Conservation (phyloP, 2,888 invertebrate species). For the Hedychridium roseum region DNA sequence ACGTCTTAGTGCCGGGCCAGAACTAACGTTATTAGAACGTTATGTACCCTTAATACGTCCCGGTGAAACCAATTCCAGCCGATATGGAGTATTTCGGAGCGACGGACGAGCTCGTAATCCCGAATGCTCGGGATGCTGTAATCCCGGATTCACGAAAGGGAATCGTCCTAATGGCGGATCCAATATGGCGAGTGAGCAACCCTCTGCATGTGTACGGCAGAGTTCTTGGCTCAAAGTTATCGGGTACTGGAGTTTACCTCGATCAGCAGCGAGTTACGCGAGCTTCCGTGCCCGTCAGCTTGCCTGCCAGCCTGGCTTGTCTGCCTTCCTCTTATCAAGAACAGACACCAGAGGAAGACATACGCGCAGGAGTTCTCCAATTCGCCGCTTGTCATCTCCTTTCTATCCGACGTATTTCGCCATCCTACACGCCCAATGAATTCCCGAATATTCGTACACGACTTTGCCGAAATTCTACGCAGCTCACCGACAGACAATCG, state of each 20-base stretch:
- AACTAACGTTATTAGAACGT: slow-evolving; percentile 36
- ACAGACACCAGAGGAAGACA: too few species aligned
- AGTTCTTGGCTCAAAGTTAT: slow-evolving; percentile 36
- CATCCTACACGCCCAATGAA: too few species aligned
- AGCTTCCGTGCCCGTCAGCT: too few species aligned
- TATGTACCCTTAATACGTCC: slow-evolving; percentile 27
- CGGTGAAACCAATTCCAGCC: slow-evolving; percentile 34
- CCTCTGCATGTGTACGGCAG: slow-evolving; percentile 17
- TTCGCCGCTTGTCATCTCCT: too few species aligned
- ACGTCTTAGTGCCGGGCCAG: slow-evolving; percentile 8
- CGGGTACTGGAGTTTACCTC: slow-evolving; percentile 44
- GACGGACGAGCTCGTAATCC: slow-evolving; percentile 36
- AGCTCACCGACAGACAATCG: too few species aligned
- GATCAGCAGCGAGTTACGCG: slow-evolving; percentile 50
- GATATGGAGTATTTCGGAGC: slow-evolving; percentile 36
- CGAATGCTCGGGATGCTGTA: slow-evolving; percentile 35
- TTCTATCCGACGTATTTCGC: too few species aligned
- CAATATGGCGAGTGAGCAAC: slow-evolving; percentile 33
- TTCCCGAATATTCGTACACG: too few species aligned
- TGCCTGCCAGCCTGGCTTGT: too few species aligned
- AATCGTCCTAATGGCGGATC: slow-evolving; percentile 32
- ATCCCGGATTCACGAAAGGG: slow-evolving; percentile 33
- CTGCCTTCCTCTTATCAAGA: too few species aligned
- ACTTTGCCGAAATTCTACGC: too few species aligned
- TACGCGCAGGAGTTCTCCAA: too few species aligned